These are phyloP conservation scores for Erebia palarica DNA, from an alignment of 2,888 invertebrate genomes.

Conservation along the genomic window DNA sequence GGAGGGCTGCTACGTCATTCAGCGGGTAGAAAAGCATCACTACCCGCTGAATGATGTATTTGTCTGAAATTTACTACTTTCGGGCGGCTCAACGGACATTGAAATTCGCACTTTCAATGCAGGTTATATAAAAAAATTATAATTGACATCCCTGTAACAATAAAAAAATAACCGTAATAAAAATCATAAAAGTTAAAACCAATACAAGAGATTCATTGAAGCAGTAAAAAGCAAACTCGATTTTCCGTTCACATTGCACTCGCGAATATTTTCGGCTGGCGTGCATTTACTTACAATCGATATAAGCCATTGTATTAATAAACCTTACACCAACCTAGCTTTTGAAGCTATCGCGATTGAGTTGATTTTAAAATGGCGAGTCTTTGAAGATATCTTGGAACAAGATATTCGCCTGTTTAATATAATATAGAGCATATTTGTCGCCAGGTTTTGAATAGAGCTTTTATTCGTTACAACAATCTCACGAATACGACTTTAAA, in stretches of 20 bases:
- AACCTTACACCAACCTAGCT: background rate
- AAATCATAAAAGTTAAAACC: conserved; percentile 5
- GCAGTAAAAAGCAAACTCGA: conserved; percentile 19
- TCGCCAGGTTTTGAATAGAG: conserved; percentile 15
- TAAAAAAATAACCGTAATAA: background rate
- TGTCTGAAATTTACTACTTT: too few relatives aligned
- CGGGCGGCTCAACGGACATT: too few relatives aligned
- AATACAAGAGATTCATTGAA: conserved; percentile 6
- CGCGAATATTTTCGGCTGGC: conserved; percentile 19
- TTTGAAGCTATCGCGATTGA: background rate
- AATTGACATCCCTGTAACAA: background rate
- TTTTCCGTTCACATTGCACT: conserved; percentile 19
- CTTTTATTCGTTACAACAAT: conserved; percentile 6
- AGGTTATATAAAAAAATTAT: too few relatives aligned
- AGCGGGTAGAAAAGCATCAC: too few relatives aligned
- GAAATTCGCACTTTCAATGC: too few relatives aligned
- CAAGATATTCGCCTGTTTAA: conserved; percentile 20
- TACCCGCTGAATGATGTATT: too few relatives aligned
- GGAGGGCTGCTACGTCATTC: too few relatives aligned
- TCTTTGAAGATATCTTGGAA: conserved; percentile 5
- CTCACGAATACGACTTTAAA: background rate
- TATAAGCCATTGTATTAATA: conserved; percentile 15
- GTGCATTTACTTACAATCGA: conserved; percentile 21
- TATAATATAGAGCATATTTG: conserved; percentile 19
- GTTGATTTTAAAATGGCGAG: background rate